Percentiles rank a stretch among this genome's conserved stretches.
Conservation (phyloP, 2,113 vertebrate species). For the Puffinus mauretanicus region DNA sequence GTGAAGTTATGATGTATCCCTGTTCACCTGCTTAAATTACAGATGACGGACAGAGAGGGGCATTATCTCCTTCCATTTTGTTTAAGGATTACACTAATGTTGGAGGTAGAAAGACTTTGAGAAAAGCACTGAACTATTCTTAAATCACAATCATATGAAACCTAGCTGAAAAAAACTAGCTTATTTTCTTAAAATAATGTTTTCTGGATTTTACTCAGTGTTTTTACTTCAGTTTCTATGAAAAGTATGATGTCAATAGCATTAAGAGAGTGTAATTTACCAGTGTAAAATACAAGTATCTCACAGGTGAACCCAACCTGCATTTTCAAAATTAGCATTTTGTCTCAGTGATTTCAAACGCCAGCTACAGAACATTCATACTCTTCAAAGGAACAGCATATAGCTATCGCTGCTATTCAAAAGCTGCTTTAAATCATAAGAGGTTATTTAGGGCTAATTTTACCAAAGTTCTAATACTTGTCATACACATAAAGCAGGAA, state of each 20-base stretch:
- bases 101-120: background rate
- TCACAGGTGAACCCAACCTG: background rate
- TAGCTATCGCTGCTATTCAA: background rate
- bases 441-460: constrained; percentile 16
- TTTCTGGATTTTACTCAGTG: background rate
- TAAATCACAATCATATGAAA: background rate
- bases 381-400: background rate
- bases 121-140: background rate
- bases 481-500: background rate
- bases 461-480: background rate
- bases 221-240: background rate
- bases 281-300: background rate
- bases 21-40: background rate
- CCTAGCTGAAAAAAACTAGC: background rate
- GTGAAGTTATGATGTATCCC: background rate
- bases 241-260: background rate
- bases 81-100: background rate
- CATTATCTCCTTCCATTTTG: background rate
- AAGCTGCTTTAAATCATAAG: background rate
- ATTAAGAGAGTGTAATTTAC: background rate
- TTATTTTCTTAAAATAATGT: constrained; percentile 4
- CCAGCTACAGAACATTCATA: background rate
- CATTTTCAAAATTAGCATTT: constrained; percentile 41
- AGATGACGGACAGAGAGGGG: background rate
- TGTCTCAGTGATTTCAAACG: constrained; percentile 10